These are phyloP conservation scores for Dendrolimus kikuchii DNA, from an alignment of 1,140 invertebrate species.

Conservation along the genomic window DNA sequence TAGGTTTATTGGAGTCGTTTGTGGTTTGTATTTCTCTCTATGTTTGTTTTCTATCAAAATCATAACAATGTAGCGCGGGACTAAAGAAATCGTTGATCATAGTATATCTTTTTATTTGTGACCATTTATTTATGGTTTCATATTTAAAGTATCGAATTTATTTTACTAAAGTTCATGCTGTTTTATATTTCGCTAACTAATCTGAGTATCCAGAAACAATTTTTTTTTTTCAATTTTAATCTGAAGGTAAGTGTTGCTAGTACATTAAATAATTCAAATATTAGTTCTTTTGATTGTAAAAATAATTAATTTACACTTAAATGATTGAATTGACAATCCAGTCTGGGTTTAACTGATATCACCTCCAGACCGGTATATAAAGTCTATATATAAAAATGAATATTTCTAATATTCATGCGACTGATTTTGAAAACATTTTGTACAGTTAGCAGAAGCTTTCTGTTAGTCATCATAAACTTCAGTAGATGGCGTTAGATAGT, in stretches of 20 bases:
- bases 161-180: neutral
- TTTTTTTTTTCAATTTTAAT: neutral
- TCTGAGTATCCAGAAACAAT: constrained; percentile 6
- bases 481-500: no score
- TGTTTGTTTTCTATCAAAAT: constrained; percentile 12
- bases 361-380: neutral
- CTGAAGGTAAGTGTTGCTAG: neutral
- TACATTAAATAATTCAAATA: neutral
- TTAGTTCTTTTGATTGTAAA: neutral
- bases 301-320: neutral
- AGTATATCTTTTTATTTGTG: constrained; percentile 10
- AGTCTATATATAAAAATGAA: neutral
- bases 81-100: constrained; percentile 17
- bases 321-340: neutral
- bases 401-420: neutral
- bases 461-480: no score
- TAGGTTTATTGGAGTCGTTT: constrained; percentile 33
- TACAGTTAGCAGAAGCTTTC: no score
- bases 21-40: constrained; percentile 20
- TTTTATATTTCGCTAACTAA: neutral
- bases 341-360: neutral
- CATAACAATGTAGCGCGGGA: constrained; percentile 31
- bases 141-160: constrained; percentile 3
- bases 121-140: constrained; percentile 2
- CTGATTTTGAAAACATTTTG: no score